phyloP scores from a whole-genome alignment of 2,797 vertebrate genomes.

The Syndactyla subalaris region DNA sequence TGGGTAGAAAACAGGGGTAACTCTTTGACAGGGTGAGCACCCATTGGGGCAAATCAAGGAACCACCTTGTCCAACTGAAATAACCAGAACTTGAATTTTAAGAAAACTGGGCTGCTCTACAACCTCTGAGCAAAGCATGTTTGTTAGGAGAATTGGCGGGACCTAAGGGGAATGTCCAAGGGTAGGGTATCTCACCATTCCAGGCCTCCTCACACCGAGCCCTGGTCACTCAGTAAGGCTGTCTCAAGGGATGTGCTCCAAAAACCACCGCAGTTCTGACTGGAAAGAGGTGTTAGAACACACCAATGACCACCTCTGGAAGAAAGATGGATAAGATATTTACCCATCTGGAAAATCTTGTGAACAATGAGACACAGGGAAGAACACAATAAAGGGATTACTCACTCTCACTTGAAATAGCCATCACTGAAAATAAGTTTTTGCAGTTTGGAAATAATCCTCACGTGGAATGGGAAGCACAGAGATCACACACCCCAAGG shows the following conservation, averaged over 20 bases:
- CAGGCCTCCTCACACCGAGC: neutral
- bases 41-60: neutral
- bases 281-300: neutral
- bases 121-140: neutral
- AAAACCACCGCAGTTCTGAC: neutral
- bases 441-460: neutral
- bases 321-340: neutral
- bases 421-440: neutral
- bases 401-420: neutral
- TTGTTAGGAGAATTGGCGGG: neutral
- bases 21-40: neutral
- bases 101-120: neutral
- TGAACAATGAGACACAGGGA: neutral
- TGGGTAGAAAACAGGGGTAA: neutral
- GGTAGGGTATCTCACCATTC: neutral
- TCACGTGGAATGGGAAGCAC: neutral
- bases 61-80: neutral
- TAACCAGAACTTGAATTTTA: neutral
- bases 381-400: constrained; percentile 18
- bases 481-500: neutral
- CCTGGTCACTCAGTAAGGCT: neutral
- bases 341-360: neutral
- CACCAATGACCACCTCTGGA: neutral
- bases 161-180: neutral
- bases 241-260: neutral